A percentile compares a stretch with the other conserved stretches of the same genome.
phyloP scores from a whole-genome alignment of 2,797 vertebrate species.

The Hyperoplus lanceolatus region DNA sequence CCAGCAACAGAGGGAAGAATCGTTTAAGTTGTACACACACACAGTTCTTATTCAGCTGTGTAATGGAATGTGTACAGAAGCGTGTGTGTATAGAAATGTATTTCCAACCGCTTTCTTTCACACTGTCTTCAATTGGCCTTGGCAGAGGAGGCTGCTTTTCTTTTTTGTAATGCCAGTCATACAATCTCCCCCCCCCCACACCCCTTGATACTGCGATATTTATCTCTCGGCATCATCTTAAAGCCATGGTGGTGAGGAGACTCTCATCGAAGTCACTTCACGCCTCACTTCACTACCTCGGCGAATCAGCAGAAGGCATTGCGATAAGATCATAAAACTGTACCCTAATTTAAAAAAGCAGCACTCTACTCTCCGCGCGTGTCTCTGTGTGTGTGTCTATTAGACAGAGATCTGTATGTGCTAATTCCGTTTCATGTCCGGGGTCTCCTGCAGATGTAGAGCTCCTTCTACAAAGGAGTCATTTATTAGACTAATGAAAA shows the following conservation, averaged over 20 bases:
- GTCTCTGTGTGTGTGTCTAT: constrained; percentile 71
- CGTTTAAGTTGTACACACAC: constrained; percentile 81
- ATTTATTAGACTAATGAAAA: constrained; percentile 90
- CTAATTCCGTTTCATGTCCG: constrained; percentile 89
- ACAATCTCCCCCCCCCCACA: constrained; percentile 66
- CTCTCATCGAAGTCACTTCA: constrained; percentile 84
- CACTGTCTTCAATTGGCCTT: constrained; percentile 79
- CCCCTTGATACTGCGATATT: constrained; percentile 83
- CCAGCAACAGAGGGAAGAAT: constrained; percentile 76
- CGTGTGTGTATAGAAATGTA: constrained; percentile 75
- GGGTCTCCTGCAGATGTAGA: constrained; percentile 83
- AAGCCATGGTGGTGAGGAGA: constrained; percentile 77
- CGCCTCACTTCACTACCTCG: constrained; percentile 78
- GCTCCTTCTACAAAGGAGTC: constrained; percentile 85
- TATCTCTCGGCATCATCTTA: constrained; percentile 86
- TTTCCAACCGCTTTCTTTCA: constrained; percentile 71
- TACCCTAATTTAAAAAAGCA: constrained; percentile 88
- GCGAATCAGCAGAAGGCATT: constrained; percentile 83
- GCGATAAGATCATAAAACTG: constrained; percentile 87
- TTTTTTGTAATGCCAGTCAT: constrained; percentile 83
- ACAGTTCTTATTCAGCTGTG: constrained; percentile 84
- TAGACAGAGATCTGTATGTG: constrained; percentile 78
- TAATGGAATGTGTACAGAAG: constrained; percentile 82
- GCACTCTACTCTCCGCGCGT: constrained; percentile 72
- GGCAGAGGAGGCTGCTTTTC: constrained; percentile 60